Base-by-base conservation (phyloP, 2,888 invertebrate genomes). In the Zaprionus bogoriensis region DNA sequence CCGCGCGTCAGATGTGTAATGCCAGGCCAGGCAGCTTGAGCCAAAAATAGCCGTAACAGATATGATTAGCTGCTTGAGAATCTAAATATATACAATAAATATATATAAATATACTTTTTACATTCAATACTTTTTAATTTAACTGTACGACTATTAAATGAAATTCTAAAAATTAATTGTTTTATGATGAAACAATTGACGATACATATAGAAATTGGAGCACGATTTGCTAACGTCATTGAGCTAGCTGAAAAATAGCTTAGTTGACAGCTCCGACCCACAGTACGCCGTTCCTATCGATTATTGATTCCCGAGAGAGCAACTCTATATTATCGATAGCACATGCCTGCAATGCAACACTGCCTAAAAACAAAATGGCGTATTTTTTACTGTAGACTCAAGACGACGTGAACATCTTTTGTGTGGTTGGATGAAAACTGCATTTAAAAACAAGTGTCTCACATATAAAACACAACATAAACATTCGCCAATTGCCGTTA, bases 301-400 rank as follows among this genome's bases (percentile, higher is more conserved):
- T 38, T 20, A 28, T 28, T 25, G 12, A 30, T 6, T 25, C 27
- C 9, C 22, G 0, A 4, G 17, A 7, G 1, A 12, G 46, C 46
- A 51, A 23, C 51, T 22, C 19, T 47, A 52, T 2, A 14, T 6
- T 48, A 14, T 59, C 58, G 62, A 67, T 70, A 22, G 1, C 0
- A 25, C 12, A 22, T 6, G 4, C 3, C 9, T 14, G 1, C 6
- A 65, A 61, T 53, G 47, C 65, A 54, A 32, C 57, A 20, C 53
- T 72, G 65, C 54, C 59, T 14, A 58, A 84, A 81, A 88, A 80
- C 88, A 89, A 89, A 79, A 89, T 89, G 88, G 88, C 89, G 88
- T 64, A 76, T 80, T 84, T 87, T 75, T 84, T 87, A 78, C 64
- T 60, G 47, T 64, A 75, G 60, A 77, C 67, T 54, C 41, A 67